A percentile compares a stretch with the other conserved stretches of the same genome.
Conservation (phyloP, 2,888 invertebrate genomes). For the Dryadula phaetusa region DNA sequence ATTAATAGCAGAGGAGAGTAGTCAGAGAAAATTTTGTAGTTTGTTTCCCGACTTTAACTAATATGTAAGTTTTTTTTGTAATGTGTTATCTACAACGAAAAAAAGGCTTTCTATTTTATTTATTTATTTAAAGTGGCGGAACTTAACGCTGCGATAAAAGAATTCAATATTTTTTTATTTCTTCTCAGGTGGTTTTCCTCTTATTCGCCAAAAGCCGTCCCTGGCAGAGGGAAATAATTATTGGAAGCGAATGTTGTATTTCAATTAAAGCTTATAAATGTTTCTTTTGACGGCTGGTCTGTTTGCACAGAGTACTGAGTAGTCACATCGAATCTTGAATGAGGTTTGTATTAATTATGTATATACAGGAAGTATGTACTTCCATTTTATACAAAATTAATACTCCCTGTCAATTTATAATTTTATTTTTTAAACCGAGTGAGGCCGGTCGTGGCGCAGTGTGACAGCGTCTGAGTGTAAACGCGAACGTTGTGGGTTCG, state of each 20-base stretch:
- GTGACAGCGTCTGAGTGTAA: too few species aligned
- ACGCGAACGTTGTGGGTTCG: too few species aligned
- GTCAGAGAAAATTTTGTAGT: too few species aligned
- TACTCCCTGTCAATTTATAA: background rate
- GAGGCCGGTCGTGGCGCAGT: too few species aligned
- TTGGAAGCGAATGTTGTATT: conserved; percentile 17
- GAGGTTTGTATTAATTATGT: conserved; percentile 1
- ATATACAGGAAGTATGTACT: background rate
- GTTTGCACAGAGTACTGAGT: background rate
- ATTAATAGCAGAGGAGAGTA: too few species aligned
- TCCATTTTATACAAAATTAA: background rate
- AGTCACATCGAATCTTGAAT: conserved; percentile 16
- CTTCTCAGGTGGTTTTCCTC: background rate
- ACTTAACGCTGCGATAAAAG: too few species aligned
- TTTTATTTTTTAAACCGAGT: background rate
- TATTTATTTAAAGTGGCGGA: too few species aligned
- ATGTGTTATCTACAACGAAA: too few species aligned
- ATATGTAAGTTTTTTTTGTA: too few species aligned
- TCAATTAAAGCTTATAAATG: conserved; percentile 21
- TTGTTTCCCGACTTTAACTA: too few species aligned
- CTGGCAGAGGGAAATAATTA: conserved; percentile 4
- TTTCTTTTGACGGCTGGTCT: conserved; percentile 11
- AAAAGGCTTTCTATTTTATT: too few species aligned
- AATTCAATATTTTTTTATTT: background rate
- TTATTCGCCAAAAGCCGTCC: background rate